Evolutionary conservation across 2,797 vertebrate genomes (phyloP).

Genomic region (Dendrocincla fuliginosa): DNA sequence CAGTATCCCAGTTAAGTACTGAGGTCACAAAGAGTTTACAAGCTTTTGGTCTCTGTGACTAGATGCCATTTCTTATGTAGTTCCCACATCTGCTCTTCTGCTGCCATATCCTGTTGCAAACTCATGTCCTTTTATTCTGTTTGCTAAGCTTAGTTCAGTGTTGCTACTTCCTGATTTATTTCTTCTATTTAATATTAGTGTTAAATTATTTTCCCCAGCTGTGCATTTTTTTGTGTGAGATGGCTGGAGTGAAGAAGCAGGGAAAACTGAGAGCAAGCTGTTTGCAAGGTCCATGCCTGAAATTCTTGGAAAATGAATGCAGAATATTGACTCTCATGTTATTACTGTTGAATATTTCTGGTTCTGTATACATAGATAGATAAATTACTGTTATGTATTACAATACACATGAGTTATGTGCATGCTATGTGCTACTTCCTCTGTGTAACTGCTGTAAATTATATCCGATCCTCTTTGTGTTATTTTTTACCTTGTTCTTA

Average conservation of each 20-base stretch:
- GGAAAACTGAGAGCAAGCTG: neutral
- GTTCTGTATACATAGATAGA: neutral
- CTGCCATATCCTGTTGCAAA: neutral
- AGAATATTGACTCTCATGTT: neutral
- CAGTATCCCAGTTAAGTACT: neutral
- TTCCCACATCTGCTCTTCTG: neutral
- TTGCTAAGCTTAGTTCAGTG: neutral
- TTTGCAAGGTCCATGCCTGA: neutral
- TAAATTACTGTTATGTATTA: neutral
- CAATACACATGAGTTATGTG: neutral
- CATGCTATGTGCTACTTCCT: neutral
- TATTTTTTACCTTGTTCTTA: neutral
- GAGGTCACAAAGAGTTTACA: neutral
- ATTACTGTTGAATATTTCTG: neutral
- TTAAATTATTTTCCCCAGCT: neutral
- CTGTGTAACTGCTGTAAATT: neutral
- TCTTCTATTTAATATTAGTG: neutral
- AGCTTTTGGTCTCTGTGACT: neutral
- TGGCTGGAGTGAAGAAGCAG: neutral
- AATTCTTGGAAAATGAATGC: neutral
- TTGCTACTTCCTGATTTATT: neutral
- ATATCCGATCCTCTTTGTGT: neutral
- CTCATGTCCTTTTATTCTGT: neutral
- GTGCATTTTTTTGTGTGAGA: neutral
- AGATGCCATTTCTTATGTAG: neutral